phyloP scores from a whole-genome alignment of 2,797 vertebrate species.

The Coregonus sp. region DNA sequence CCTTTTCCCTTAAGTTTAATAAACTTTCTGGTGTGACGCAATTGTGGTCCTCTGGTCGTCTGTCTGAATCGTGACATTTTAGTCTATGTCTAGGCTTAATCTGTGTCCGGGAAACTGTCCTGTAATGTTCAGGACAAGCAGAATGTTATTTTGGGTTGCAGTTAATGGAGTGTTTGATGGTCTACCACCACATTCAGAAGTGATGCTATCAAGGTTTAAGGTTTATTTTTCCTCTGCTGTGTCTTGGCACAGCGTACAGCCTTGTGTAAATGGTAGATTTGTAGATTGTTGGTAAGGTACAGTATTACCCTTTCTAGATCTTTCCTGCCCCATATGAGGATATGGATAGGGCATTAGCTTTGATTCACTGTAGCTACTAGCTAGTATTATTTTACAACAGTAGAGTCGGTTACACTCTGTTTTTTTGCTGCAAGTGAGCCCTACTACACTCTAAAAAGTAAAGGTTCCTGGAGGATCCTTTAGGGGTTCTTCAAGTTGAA shows the following conservation, averaged over 20 bases:
- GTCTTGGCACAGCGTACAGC: not conserved
- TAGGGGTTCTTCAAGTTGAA: no score
- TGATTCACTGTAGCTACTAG: not conserved
- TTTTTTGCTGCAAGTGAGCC: not conserved
- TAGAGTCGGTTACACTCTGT: not conserved
- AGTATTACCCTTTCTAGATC: not conserved
- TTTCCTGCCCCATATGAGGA: not conserved
- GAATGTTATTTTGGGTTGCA: not conserved
- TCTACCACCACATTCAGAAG: not conserved
- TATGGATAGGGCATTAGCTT: not conserved
- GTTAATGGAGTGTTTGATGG: not conserved
- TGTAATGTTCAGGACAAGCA: not conserved
- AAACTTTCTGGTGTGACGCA: no score
- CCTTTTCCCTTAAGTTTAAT: no score
- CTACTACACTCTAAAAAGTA: no score
- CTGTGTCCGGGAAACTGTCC: not conserved
- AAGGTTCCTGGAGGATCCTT: no score
- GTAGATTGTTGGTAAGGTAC: not conserved
- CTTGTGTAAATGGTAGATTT: conserved; percentile 9
- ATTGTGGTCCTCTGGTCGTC: no score
- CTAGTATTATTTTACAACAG: not conserved
- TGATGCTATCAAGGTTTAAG: not conserved
- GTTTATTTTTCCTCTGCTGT: not conserved
- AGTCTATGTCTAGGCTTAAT: not conserved
- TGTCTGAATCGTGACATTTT: no score